Evolutionary conservation across 2,113 vertebrate species (phyloP), one percentile per base, ranked within the genome.

Genomic region (Ictalurus furcatus): DNA sequence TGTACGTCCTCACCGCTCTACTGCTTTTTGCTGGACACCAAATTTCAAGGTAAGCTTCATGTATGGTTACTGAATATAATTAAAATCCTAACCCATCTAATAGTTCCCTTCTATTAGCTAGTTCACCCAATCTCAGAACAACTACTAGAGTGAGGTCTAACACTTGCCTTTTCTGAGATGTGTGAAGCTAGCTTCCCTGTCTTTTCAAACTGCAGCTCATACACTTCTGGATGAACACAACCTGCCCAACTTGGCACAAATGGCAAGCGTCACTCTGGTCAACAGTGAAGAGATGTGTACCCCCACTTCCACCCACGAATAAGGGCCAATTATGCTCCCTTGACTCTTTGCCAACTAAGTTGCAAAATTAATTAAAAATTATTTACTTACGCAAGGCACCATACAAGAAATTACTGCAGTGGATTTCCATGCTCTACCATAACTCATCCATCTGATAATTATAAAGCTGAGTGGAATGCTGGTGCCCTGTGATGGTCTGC

Each of bases 1-100:
- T 99, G 61, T 99, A 99, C 85, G 97, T 99, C 88, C 93, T 99
- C 86, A 98, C 98, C 37, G 98, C 98, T 63, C 90, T 99, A 87
- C 96, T 99, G 91, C 96, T 99, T 87, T 99, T 97, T 91, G 97
- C 98, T 91, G 98, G 98, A 88, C 98, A 99, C 94, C 98, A 99
- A 94, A 97, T 99, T 91, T 99, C 98, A 91, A 97, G 98, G 98
- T 99, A 58, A 84, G 82, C 0, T 40, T 76, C 21, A 58, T 44
- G 12, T 58, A n/a, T 59, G 19, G 23, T 67, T 61, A 73, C 5
- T 63, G 3, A 67, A 16, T 44, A 73, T 54, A 71, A 58, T 73
- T 30, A 30, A 13, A 54, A 6, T 79, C 0, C 28, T 52, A 79
- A 52, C 52, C 13, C 3, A 79, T 48, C 12, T 52, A 79, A 78